Evolutionary conservation across 2,888 invertebrate species (phyloP).

Genomic region (Aradus depressus): DNA sequence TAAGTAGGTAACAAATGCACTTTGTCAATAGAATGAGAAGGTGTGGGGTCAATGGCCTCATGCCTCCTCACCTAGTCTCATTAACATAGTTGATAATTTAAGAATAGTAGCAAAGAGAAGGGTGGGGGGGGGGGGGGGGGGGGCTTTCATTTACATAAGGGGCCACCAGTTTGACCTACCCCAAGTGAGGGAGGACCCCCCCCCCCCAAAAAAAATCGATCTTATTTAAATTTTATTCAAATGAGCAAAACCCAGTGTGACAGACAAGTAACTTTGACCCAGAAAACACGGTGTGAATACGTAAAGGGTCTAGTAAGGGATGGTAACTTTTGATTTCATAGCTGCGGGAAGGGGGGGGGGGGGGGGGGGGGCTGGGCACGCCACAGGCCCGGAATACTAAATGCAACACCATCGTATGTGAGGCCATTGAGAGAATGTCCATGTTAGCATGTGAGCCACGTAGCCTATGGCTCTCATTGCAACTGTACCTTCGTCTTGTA

Average conservation of each 20-base stretch:
- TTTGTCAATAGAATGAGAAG: slow-evolving; percentile 16
- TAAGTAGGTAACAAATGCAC: no score
- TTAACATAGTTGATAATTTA: slow-evolving; percentile 24
- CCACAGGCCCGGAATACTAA: slow-evolving; percentile 27
- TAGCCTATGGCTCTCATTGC: no score
- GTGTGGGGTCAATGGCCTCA: slow-evolving; percentile 16
- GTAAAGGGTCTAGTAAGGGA: slow-evolving; percentile 35
- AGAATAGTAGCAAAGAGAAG: slow-evolving; percentile 12
- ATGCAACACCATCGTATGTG: slow-evolving; percentile 19
- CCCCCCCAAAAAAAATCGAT: slow-evolving; percentile 30
- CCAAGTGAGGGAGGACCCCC: slow-evolving; percentile 20
- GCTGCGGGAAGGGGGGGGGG: slow-evolving; percentile 19
- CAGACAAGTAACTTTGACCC: slow-evolving; percentile 31
- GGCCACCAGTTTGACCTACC: slow-evolving; percentile 21
- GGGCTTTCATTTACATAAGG: slow-evolving; percentile 25
- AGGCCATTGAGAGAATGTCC: slow-evolving; percentile 21
- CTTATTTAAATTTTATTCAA: slow-evolving; percentile 33
- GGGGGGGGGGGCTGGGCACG: slow-evolving; percentile 14
- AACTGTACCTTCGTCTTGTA: no score
- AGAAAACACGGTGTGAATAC: slow-evolving; percentile 31
- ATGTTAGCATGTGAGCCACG: no score
- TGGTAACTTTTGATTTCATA: slow-evolving; percentile 32
- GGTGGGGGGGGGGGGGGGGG: neutral
- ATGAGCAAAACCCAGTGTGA: slow-evolving; percentile 28
- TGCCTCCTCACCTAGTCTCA: no score